Percentiles rank a stretch among this genome's conserved stretches.
Evolutionary conservation across 2,888 invertebrate genomes (phyloP).

Genomic region (Plutella xylostella): DNA sequence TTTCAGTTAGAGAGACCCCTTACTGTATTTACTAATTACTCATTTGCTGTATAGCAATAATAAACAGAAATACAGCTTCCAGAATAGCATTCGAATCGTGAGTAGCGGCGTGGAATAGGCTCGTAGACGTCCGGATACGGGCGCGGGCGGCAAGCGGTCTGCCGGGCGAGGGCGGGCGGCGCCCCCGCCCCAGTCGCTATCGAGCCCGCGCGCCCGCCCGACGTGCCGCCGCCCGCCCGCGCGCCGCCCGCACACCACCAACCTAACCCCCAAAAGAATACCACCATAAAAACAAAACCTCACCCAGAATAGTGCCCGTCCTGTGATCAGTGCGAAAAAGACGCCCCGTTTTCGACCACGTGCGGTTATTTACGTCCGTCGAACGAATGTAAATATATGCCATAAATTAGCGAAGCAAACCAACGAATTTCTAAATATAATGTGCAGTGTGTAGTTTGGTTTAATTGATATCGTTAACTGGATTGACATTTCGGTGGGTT

Average conservation of each 20-base stretch:
- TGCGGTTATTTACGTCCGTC: constrained; percentile 20
- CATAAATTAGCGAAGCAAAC: constrained; percentile 24
- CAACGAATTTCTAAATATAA: constrained; percentile 31
- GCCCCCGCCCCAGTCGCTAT: constrained; percentile 55
- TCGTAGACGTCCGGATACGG: constrained; percentile 45
- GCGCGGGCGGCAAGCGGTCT: constrained; percentile 51
- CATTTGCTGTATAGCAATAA: no score
- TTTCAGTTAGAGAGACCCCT: no score
- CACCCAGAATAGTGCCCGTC: background rate
- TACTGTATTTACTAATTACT: no score
- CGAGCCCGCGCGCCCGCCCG: constrained; percentile 40
- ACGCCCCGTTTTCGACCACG: constrained; percentile 12
- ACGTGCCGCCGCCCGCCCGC: constrained; percentile 28
- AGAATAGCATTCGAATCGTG: no score
- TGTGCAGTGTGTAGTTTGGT: constrained; percentile 24
- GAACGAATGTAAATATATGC: constrained; percentile 20
- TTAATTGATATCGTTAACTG: background rate
- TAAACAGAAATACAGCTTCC: no score
- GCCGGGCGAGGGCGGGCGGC: constrained; percentile 20
- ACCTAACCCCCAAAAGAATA: constrained; percentile 34
- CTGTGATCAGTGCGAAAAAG: background rate
- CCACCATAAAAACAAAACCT: constrained; percentile 20
- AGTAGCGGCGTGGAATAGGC: no score
- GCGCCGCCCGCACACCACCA: constrained; percentile 24
- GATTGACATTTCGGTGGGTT: background rate